Base-by-base conservation (phyloP, 2,888 invertebrate genomes). In the Neuroscelio doddi region DNA sequence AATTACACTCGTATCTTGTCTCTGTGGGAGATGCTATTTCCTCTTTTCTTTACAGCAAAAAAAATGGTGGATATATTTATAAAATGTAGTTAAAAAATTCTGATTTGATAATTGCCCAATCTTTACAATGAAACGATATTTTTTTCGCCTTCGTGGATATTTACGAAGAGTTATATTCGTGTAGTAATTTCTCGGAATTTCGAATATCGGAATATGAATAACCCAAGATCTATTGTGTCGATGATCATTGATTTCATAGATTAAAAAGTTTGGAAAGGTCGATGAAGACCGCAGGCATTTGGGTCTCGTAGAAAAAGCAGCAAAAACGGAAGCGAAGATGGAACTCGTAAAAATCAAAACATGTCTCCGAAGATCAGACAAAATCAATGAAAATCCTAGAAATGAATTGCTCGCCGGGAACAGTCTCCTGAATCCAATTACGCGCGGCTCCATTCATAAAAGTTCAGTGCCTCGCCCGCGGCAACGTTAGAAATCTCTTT, bases 401-500 rank as follows among this genome's bases (percentile, higher is more conserved):
- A 64, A 47, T 42, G 46, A 44, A 34, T 16, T 30, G n/a, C n/a
- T n/a, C 38, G 53, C 41, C 21, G 39, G 50, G 62, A 58, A 47
- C 27, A 46, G 47, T n/a, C 41, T 29, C 2, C 34, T 53, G 49
- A 30, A 64, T 53, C 17, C 36, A 58, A 55, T 69, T 66, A 57
- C 62, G 58, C 53, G 66, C 51, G 52, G 67, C 42, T 69, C 57
- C 67, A 69, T 69, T 69, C 69, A 69, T 69, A 52, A 69, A 69
- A 58, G 36, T 58, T 34, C 30, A 8, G 39, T 24, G 29, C 58
- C 64, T 64, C 52, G 64, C 67, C 62, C 32, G 46, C 50, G 69
- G 69, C 64, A 42, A 1, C 42, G 47, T 53, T 70, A 73, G 72
- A 83, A 82, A 84, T 83, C 80, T 73, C 74, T 80, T 83, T 83